A percentile compares a stretch with the other conserved stretches of the same genome.
phyloP scores from a whole-genome alignment of 2,113 vertebrate species.

The Mus pahari region DNA sequence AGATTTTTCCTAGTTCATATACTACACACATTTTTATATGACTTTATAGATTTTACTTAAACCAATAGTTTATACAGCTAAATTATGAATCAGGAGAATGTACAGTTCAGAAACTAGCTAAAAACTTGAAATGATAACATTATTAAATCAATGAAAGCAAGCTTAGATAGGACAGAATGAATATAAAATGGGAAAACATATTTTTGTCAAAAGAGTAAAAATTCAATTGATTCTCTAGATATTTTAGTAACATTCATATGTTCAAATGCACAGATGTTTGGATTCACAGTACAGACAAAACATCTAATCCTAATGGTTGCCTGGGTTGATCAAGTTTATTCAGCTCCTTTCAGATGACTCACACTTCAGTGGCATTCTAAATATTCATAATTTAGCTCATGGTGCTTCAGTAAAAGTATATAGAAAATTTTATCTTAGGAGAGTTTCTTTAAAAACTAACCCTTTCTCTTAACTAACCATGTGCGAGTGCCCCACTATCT shows the following conservation, averaged over 20 bases:
- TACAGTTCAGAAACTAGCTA: background rate
- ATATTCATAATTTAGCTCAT: conserved; percentile 33
- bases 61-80: background rate
- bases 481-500: background rate
- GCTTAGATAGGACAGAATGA: background rate
- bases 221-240: background rate
- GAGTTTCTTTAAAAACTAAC: background rate
- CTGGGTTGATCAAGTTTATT: background rate
- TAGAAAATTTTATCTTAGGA: background rate
- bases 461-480: background rate
- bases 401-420: background rate
- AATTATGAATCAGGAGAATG: conserved; percentile 24
- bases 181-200: background rate
- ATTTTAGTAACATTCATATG: conserved; percentile 58
- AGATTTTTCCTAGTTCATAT: background rate
- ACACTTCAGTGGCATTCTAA: background rate
- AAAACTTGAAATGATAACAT: background rate
- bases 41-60: background rate
- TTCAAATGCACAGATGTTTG: conserved; percentile 63
- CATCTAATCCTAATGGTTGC: background rate
- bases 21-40: background rate
- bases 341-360: conserved; percentile 21
- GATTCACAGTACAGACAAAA: conserved; percentile 65
- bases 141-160: conserved; percentile 47
- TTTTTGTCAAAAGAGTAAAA: conserved; percentile 35